phyloP scores from a whole-genome alignment of 2,113 vertebrate species.

The Prochilodus magdalenae region DNA sequence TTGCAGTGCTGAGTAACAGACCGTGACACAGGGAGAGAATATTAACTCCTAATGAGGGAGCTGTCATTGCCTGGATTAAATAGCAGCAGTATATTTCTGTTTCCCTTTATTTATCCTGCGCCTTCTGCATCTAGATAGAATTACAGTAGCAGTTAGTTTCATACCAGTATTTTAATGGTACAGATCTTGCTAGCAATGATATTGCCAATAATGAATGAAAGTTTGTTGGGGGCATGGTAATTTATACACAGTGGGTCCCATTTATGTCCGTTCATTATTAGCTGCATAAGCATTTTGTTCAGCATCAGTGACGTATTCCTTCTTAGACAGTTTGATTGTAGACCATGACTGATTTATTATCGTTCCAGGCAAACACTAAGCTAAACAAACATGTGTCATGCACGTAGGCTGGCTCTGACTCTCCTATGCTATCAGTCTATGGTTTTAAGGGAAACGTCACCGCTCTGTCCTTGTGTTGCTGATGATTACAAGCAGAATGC shows the following conservation, averaged over 20 bases:
- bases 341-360: not conserved
- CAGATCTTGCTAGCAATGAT: no score
- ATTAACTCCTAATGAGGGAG: not conserved
- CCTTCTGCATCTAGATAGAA: no score
- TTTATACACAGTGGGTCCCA: no score
- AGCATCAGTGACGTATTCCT: not conserved
- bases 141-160: no score
- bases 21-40: not conserved
- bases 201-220: not conserved
- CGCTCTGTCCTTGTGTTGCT: slow-evolving; percentile 31
- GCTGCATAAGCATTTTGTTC: not conserved
- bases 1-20: not conserved
- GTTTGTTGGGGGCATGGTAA: not conserved
- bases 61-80: not conserved
- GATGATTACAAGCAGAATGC: slow-evolving; percentile 8
- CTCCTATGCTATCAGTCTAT: slow-evolving; percentile 27
- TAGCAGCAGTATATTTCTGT: not conserved
- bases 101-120: not conserved
- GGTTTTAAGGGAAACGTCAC: slow-evolving; percentile 5
- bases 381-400: slow-evolving; percentile 7
- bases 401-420: not conserved
- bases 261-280: not conserved
- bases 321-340: not conserved
- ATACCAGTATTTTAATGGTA: no score
- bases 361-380: not conserved